Evolutionary conservation across 1,140 invertebrate genomes (phyloP), one percentile per base, ranked within the genome.

Genomic region (Drosophila lacertosa): DNA sequence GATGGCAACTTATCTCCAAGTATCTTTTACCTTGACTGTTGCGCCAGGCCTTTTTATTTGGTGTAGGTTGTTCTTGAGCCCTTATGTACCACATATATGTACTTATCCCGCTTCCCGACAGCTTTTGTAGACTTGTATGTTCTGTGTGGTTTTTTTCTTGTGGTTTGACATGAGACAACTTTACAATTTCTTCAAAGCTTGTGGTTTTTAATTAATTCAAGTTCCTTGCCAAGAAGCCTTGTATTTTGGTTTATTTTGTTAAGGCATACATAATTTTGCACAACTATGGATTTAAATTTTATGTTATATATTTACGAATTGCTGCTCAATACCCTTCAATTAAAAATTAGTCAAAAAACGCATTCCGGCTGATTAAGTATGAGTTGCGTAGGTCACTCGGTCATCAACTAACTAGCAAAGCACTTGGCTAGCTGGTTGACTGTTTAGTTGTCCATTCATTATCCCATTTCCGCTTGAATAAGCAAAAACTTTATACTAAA

Each of bases 161-260:
- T 22, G 54, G 63, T 32, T 72, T 72, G 37, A 44, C 54, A 37
- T 72, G 50, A 64, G 39, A 42, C 42, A 66, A 58, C 64, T 67
- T 67, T 48, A 40, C 45, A 71, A 58, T 68, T 69, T 72, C 42
- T 45, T 53, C 57, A 76, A 70, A 75, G 60, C 63, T 80, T 84
- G 81, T 68, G 81, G 81, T 80, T 86, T 86, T 84, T 81, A 80
- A 84, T 86, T 84, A 86, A 80, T 84, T 80, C 68, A 77, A 77
- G 73, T 71, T 60, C 72, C 63, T 40, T 44, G 58, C 20, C 11
- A n/a, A n/a, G n/a, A n/a, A n/a, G n/a, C n/a, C n/a, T n/a, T n/a
- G n/a, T n/a, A n/a, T n/a, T n/a, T n/a, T n/a, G n/a, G n/a, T n/a
- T n/a, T n/a, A n/a, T n/a, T n/a, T n/a, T n/a, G n/a, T n/a, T n/a